Percentiles rank a stretch among this genome's conserved stretches.
Evolutionary conservation across 2,888 invertebrate species (phyloP).

Genomic region (Drosophila birchii): DNA sequence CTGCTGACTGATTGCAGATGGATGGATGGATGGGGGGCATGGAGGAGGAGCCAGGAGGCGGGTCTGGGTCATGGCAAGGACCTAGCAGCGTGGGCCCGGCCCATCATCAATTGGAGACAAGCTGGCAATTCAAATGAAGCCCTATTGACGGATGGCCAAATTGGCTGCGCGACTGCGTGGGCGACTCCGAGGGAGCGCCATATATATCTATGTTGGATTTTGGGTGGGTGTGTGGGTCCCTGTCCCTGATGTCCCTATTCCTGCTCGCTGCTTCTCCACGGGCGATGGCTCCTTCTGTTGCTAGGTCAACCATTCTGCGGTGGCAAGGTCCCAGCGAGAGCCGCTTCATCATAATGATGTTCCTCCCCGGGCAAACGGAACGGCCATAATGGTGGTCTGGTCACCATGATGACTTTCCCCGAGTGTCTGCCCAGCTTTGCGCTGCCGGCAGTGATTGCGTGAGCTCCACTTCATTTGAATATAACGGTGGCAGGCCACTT

Average conservation of each 20-base stretch:
- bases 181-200: conserved; percentile 38
- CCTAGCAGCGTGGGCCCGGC: conserved; percentile 30
- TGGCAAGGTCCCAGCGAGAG: conserved; percentile 30
- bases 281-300: conserved; percentile 48
- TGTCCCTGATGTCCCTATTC: conserved; percentile 2
- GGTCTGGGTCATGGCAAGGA: conserved; percentile 39
- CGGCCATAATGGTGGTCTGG: conserved; percentile 32
- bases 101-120: conserved; percentile 73
- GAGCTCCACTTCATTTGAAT: conserved; percentile 43
- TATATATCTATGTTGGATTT: conserved; percentile 3
- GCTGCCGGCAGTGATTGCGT: conserved; percentile 32
- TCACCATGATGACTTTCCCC: conserved; percentile 27
- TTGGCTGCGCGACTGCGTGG: conserved; percentile 64
- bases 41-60: conserved; percentile 14
- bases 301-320: conserved; percentile 40
- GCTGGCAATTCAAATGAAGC: conserved; percentile 79
- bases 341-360: conserved; percentile 20
- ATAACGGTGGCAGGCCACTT: conserved; percentile 42
- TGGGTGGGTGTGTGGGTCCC: conserved; percentile 17
- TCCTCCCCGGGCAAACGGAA: conserved; percentile 6
- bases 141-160: conserved; percentile 73
- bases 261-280: conserved; percentile 11
- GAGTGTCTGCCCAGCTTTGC: conserved; percentile 8
- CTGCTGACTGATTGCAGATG: conserved; percentile 69
- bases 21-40: neutral